A percentile compares a stretch with the other conserved stretches of the same genome.
These are phyloP conservation scores for Fregetta grallaria DNA, from an alignment of 2,113 vertebrate genomes.

Conservation along the genomic window DNA sequence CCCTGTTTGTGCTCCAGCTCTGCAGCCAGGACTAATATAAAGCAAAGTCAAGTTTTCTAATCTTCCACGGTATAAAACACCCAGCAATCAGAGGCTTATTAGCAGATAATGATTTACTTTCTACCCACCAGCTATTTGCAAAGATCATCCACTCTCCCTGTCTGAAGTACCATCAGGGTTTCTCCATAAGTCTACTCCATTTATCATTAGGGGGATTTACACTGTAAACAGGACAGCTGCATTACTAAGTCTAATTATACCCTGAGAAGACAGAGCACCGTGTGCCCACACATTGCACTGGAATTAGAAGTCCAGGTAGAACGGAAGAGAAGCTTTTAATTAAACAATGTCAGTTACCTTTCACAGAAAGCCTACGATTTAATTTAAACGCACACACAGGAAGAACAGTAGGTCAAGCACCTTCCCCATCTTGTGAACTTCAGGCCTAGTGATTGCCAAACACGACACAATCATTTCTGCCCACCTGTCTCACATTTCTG, in stretches of 20 bases:
- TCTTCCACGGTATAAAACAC: conserved; percentile 1
- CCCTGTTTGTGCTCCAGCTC: not conserved
- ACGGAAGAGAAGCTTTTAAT: conserved; percentile 61
- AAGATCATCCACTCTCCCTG: conserved; percentile 38
- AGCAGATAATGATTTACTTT: conserved; percentile 55
- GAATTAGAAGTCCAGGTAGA: conserved; percentile 65
- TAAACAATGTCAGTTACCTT: conserved; percentile 67
- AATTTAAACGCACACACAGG: conserved; percentile 47
- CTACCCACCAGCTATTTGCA: conserved; percentile 62
- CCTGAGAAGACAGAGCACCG: conserved; percentile 62
- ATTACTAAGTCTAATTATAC: conserved; percentile 83
- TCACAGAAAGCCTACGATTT: conserved; percentile 52
- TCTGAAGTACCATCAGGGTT: conserved; percentile 63
- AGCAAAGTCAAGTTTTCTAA: conserved; percentile 25
- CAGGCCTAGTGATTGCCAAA: not conserved
- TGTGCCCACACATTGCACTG: conserved; percentile 52
- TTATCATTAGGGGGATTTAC: conserved; percentile 77
- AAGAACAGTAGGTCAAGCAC: conserved; percentile 45
- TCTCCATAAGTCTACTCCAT: conserved; percentile 68
- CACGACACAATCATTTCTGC: not conserved
- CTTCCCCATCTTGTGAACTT: conserved; percentile 1
- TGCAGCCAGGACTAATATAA: not conserved
- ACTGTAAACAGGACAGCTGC: conserved; percentile 79
- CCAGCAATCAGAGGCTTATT: conserved; percentile 33
- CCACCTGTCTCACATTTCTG: conserved; percentile 8